A percentile compares a stretch with the other conserved stretches of the same genome.
Conservation (phyloP, 2,797 vertebrate species). For the Mus caroli region DNA sequence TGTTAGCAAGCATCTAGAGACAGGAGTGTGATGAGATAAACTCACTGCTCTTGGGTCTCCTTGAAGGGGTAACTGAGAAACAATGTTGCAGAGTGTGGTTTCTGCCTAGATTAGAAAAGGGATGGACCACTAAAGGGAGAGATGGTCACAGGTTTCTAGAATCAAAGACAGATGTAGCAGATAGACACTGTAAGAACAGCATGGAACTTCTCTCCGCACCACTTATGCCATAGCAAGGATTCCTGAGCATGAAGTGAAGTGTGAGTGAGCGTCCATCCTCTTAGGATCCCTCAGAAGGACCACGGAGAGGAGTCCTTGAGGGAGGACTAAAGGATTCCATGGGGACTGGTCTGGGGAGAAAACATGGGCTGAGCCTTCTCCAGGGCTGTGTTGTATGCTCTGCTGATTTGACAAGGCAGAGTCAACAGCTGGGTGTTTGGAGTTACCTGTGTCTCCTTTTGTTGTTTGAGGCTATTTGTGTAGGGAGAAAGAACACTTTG, state of each 20-base stretch:
- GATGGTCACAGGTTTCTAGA: neutral
- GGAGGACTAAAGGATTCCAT: neutral
- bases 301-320: neutral
- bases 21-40: neutral
- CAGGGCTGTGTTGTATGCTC: neutral
- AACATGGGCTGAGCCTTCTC: neutral
- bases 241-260: neutral
- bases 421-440: neutral
- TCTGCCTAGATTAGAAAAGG: slow-evolving; percentile 3
- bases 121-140: neutral
- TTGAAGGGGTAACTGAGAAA: neutral
- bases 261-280: neutral
- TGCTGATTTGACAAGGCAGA: neutral
- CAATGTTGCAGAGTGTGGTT: neutral
- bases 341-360: neutral
- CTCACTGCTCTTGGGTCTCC: neutral
- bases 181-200: neutral
- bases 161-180: slow-evolving; percentile 6
- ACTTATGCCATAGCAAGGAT: neutral
- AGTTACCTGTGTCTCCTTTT: neutral
- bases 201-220: neutral
- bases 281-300: neutral
- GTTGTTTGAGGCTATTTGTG: neutral
- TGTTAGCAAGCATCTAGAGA: slow-evolving; percentile 1
- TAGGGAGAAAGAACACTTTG: neutral